These are phyloP conservation scores for Bergia puertoricense DNA, from an alignment of 92 coral and sea anemone species.

Conservation along the genomic window DNA sequence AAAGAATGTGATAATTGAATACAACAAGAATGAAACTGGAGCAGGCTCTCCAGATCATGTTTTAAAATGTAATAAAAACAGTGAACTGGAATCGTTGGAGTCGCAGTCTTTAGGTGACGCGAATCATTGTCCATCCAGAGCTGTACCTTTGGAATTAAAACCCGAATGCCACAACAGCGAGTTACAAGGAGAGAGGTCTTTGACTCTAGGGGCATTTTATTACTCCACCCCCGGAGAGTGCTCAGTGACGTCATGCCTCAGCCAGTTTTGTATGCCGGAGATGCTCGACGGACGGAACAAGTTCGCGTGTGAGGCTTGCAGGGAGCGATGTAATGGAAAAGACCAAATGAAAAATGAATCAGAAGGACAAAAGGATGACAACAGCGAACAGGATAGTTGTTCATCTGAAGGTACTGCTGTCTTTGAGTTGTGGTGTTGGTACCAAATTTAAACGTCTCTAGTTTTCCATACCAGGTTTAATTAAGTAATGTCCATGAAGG, in stretches of 20 bases:
- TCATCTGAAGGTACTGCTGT: conserved; percentile 22
- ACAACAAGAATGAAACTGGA: not conserved
- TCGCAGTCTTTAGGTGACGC: not conserved
- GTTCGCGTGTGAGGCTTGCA: conserved; percentile 88
- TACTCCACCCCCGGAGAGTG: conserved; percentile 70
- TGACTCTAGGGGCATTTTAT: conserved; percentile 58
- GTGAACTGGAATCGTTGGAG: not conserved
- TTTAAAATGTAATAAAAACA: not conserved
- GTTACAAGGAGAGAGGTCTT: conserved; percentile 25
- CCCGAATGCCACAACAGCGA: conserved; percentile 17
- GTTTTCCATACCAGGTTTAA: not conserved
- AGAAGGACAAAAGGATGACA: conserved; percentile 2
- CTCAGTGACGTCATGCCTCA: conserved; percentile 82
- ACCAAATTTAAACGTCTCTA: not conserved
- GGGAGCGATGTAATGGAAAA: conserved; percentile 39
- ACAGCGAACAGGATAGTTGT: conserved; percentile 30
- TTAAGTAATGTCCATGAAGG: not conserved
- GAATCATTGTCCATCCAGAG: not conserved
- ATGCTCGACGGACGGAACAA: conserved; percentile 83
- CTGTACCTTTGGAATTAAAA: conserved; percentile 1
- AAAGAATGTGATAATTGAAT: not conserved
- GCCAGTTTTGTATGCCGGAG: conserved; percentile 87
- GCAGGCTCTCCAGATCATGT: not conserved
- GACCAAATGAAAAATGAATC: conserved; percentile 2
- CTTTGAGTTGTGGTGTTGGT: not conserved